phyloP scores from a whole-genome alignment of 2,888 invertebrate species.

The Lithophane socia region DNA sequence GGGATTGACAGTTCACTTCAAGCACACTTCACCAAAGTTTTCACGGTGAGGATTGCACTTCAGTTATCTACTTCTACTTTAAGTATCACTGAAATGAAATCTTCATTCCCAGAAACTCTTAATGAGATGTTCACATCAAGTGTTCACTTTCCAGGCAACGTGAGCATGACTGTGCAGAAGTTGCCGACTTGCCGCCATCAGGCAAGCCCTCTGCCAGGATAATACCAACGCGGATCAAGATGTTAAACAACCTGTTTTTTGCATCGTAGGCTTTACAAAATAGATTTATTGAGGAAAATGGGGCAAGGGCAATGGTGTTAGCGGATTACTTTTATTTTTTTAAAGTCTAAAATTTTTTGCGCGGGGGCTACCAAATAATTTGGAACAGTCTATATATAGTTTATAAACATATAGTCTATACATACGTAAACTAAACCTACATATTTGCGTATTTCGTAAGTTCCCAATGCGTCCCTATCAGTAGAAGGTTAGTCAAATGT shows the following conservation, averaged over 20 bases:
- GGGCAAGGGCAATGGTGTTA: slow-evolving; percentile 1
- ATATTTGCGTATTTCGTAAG: background rate
- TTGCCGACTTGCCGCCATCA: slow-evolving; percentile 75
- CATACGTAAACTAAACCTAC: background rate
- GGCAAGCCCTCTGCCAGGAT: slow-evolving; percentile 72
- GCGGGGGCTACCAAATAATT: background rate
- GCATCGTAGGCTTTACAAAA: slow-evolving; percentile 69
- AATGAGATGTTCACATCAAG: slow-evolving; percentile 43
- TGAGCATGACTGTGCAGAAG: slow-evolving; percentile 78
- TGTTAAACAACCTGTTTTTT: slow-evolving; percentile 81
- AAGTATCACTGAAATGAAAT: background rate
- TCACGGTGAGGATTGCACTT: background rate
- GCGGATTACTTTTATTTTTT: background rate
- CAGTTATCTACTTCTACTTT: background rate
- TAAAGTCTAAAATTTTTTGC: background rate
- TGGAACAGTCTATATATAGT: background rate
- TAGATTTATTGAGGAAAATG: slow-evolving; percentile 56
- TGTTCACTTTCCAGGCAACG: slow-evolving; percentile 34
- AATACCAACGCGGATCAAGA: slow-evolving; percentile 79
- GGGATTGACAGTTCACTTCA: background rate
- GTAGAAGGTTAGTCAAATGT: background rate
- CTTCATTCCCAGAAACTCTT: slow-evolving; percentile 14
- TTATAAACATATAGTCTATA: too few species aligned
- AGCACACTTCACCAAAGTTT: background rate
- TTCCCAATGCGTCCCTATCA: background rate